These are phyloP conservation scores for Ranitomeya imitator DNA, from an alignment of 2,113 vertebrate genomes.

Conservation along the genomic window DNA sequence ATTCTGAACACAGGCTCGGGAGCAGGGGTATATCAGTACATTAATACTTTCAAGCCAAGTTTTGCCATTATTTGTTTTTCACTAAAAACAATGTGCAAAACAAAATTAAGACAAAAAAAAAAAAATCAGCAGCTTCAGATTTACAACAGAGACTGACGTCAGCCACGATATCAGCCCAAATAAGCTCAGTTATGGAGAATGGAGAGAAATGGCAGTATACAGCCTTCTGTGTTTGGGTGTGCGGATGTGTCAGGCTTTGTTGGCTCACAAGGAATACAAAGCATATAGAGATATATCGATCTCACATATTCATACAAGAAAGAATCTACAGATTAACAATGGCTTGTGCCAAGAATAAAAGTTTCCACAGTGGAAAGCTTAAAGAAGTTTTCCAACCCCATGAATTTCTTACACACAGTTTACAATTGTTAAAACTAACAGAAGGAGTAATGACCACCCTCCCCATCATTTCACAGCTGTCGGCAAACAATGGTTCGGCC, in stretches of 20 bases:
- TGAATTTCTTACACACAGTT: no score
- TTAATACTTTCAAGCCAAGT: conserved; percentile 23
- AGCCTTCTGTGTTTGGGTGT: not conserved
- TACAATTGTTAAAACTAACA: no score
- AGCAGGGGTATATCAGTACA: not conserved
- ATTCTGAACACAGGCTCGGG: conserved; percentile 31
- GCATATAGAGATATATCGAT: not conserved
- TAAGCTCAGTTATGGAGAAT: conserved; percentile 5
- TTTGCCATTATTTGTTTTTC: not conserved
- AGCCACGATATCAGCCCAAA: not conserved
- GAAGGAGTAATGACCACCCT: no score
- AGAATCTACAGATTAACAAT: not conserved
- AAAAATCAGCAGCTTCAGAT: conserved; percentile 25
- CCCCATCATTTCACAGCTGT: no score
- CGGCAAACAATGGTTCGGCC: no score
- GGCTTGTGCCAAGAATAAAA: not conserved
- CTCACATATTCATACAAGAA: not conserved
- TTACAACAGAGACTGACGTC: conserved; percentile 20
- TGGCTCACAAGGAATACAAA: not conserved
- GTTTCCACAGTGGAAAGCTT: not conserved
- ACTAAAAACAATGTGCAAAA: conserved; percentile 37
- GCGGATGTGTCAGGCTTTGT: not conserved
- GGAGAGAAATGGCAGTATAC: conserved; percentile 8
- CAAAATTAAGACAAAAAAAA: conserved; percentile 31
- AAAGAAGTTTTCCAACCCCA: no score